Base-by-base conservation (phyloP, 2,888 invertebrate species). In the Autographa pulchrina region DNA sequence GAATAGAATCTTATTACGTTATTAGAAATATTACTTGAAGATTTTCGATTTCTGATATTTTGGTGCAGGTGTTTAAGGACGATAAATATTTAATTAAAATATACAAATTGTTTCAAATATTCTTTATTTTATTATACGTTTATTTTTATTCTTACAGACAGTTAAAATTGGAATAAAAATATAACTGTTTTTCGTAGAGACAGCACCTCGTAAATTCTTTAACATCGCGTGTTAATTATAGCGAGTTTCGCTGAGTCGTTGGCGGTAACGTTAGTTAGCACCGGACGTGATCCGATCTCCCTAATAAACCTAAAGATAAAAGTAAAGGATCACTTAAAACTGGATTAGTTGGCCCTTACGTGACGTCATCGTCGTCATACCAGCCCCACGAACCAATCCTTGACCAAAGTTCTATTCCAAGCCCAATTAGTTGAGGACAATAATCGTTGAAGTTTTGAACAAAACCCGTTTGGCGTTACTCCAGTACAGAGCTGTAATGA, bases 401-500 rank as follows among this genome's bases (percentile, higher is more conserved):
- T 61, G 60, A 61, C 48, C 54, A 31, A 60, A 58, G 16, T 68
- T 59, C 73, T 16, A 54, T 75, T 80, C 84, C 84, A 75, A 20
- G 43, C 16, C 9, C 62, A 58, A 48, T 62, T 67, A 69, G 54
- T 81, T 72, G 54, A 58, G 78, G 77, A 82, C 80, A 83, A 85
- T 86, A 84, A 86, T 88, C 77, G 81, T 73, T 66, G 74, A 84
- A 89, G 85, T 87, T 90, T 83, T 74, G 77, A 85, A 81, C 81
- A 78, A 82, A 85, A 83, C 84, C 81, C 79, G 86, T 87, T 84
- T 90, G 90, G 90, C 90, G 77, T 79, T 76, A 80, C 86, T 86
- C 90, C 90, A 90, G 85, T 84, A 83, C 83, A 83, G 78, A 74
- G 77, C 76, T 75, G 82, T 85, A 86, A 86, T 82, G 88, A 86